Conservation (phyloP, 2,113 vertebrate genomes). For the Centropus unirufus region DNA sequence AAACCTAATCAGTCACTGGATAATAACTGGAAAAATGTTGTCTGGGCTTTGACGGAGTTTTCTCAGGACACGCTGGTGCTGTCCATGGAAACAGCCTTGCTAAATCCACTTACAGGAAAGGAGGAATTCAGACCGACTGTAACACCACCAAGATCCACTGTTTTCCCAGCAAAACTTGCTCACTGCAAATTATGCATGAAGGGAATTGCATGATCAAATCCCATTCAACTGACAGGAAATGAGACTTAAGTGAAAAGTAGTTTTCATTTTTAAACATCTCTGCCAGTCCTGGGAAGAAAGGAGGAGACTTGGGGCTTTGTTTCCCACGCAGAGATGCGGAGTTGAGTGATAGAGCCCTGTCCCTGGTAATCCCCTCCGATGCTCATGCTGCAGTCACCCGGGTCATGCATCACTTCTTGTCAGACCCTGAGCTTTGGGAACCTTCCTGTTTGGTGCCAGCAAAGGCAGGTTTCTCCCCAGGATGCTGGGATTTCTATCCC, state of each 20-base stretch:
- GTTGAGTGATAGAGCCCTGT: neutral
- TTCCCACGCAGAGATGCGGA: fast-evolving
- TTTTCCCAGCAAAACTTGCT: neutral
- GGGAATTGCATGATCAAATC: neutral
- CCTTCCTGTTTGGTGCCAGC: neutral
- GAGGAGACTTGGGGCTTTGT: neutral
- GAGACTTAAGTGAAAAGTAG: neutral
- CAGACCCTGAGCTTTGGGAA: fast-evolving
- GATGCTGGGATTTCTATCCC: neutral
- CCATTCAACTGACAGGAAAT: neutral
- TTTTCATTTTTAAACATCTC: neutral
- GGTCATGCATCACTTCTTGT: fast-evolving
- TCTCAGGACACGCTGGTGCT: neutral
- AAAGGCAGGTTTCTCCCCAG: neutral
- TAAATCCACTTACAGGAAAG: neutral
- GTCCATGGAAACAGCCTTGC: neutral
- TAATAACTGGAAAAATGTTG: conserved; percentile 18
- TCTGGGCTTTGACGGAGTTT: neutral
- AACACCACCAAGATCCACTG: neutral
- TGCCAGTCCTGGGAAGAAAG: neutral
- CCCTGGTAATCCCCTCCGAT: fast-evolving
- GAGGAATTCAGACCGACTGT: neutral
- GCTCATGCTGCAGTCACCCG: fast-evolving
- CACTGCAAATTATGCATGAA: neutral
- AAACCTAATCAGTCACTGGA: neutral